Evolutionary conservation across 1,140 invertebrate species (phyloP).

Genomic region (Nylanderia fulva): DNA sequence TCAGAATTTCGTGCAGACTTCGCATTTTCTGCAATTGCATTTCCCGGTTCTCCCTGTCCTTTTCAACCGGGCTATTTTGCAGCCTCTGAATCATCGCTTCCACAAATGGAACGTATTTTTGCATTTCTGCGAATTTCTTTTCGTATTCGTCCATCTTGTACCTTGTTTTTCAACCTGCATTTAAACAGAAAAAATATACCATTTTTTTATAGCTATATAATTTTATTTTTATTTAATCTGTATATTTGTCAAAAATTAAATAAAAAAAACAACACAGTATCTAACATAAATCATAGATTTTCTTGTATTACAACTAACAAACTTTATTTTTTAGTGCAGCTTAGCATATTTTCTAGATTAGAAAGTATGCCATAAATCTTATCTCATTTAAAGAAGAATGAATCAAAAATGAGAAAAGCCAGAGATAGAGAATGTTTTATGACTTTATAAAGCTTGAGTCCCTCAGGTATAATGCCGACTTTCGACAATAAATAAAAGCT

Average conservation of each 20-base stretch:
- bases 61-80: constrained; percentile 86
- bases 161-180: constrained; percentile 66
- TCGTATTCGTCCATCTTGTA: constrained; percentile 86
- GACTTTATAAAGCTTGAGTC: too few relatives aligned
- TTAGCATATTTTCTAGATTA: too few relatives aligned
- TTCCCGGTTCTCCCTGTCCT: constrained; percentile 85
- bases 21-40: constrained; percentile 88
- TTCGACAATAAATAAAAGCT: too few relatives aligned
- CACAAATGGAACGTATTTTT: constrained; percentile 89
- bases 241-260: background rate
- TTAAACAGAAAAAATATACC: constrained; percentile 65
- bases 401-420: too few relatives aligned
- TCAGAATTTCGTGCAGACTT: constrained; percentile 87
- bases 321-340: too few relatives aligned
- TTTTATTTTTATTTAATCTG: background rate
- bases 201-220: background rate
- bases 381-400: too few relatives aligned
- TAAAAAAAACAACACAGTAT: background rate
- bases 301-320: too few relatives aligned
- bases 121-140: constrained; percentile 88
- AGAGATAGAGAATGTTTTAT: too few relatives aligned
- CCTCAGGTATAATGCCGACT: too few relatives aligned
- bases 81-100: constrained; percentile 88
- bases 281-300: too few relatives aligned
- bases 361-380: too few relatives aligned